A percentile compares a stretch with the other conserved stretches of the same genome.
These are phyloP conservation scores for Siphlonurus alternatus DNA, from an alignment of 2,888 invertebrate species.

Conservation along the genomic window DNA sequence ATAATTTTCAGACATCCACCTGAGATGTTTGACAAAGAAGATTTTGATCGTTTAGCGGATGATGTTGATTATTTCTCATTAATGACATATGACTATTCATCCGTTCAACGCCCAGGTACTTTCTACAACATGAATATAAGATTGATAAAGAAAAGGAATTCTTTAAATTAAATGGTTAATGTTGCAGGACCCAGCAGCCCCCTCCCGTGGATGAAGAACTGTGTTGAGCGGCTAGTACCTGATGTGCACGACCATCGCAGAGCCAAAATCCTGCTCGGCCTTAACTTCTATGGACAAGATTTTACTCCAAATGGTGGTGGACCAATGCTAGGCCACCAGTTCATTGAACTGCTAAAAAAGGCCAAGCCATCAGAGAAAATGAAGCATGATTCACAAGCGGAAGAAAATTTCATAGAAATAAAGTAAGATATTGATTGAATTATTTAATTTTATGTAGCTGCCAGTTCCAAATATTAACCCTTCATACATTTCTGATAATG, in stretches of 20 bases:
- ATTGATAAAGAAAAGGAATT: conserved; percentile 4
- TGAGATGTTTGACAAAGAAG: conserved; percentile 52
- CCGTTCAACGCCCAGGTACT: conserved; percentile 54
- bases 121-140: conserved; percentile 8
- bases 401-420: conserved; percentile 72
- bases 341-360: conserved; percentile 53
- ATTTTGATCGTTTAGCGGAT: conserved; percentile 60
- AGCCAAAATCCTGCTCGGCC: conserved; percentile 65
- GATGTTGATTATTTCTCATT: conserved; percentile 73
- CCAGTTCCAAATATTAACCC: no score
- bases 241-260: conserved; percentile 38
- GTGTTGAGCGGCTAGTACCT: conserved; percentile 56
- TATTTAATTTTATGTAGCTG: neutral
- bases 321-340: conserved; percentile 63
- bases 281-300: conserved; percentile 89
- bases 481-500: no score
- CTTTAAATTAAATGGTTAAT: neutral
- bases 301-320: conserved; percentile 68
- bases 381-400: conserved; percentile 55
- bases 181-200: conserved; percentile 74
- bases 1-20: conserved; percentile 17
- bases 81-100: conserved; percentile 95
- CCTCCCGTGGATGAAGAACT: conserved; percentile 58
- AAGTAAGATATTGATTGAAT: conserved; percentile 38
- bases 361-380: conserved; percentile 50